Conservation (phyloP, 2,888 invertebrate genomes). For the Scelioninae gen. 1 region DNA sequence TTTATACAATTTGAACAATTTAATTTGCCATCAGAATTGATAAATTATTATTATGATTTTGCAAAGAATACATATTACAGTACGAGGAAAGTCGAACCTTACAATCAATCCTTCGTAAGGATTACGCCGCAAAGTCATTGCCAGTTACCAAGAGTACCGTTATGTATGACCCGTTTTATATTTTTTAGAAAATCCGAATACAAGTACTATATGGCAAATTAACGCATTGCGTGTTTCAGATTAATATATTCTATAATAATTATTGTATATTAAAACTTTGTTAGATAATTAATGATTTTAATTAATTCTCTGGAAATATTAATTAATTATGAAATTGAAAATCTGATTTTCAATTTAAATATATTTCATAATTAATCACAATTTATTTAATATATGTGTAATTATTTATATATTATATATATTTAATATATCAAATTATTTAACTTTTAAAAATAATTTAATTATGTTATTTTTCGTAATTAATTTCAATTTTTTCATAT, state of each 20-base stretch:
- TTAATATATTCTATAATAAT: background rate
- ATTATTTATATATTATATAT: no score
- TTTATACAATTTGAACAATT: slow-evolving; percentile 8
- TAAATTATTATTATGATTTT: slow-evolving; percentile 33
- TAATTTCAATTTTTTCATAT: no score
- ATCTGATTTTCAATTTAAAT: no score
- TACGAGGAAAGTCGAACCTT: slow-evolving; percentile 35
- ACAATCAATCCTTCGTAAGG: slow-evolving; percentile 58
- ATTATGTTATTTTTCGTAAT: no score
- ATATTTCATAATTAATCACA: no score
- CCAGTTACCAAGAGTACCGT: slow-evolving; percentile 56
- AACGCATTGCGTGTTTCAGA: slow-evolving; percentile 13
- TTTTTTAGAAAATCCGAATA: slow-evolving; percentile 48
- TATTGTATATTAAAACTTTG: background rate
- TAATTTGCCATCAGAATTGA: background rate
- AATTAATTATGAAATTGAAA: no score
- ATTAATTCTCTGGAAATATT: background rate
- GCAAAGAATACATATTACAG: slow-evolving; percentile 10
- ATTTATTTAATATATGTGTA: no score
- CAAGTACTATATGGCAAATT: slow-evolving; percentile 23
- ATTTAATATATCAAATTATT: no score
- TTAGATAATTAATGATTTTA: background rate
- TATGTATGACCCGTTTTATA: slow-evolving; percentile 64
- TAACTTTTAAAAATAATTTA: no score
- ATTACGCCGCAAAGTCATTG: slow-evolving; percentile 59